A percentile compares a stretch with the other conserved stretches of the same genome.
phyloP scores from a whole-genome alignment of 2,888 invertebrate genomes.

The Thyatira batis region DNA sequence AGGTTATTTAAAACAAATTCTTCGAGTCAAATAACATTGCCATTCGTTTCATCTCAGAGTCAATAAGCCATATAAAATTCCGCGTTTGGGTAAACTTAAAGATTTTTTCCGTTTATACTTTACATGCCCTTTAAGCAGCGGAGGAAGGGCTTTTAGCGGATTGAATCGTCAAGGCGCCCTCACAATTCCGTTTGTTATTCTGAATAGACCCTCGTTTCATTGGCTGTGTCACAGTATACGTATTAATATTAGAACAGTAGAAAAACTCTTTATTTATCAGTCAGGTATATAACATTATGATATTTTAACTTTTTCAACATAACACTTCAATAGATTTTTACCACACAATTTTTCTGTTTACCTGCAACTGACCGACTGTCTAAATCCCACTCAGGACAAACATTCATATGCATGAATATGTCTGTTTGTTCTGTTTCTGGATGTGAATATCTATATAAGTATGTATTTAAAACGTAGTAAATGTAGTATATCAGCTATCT shows the following conservation, averaged over 20 bases:
- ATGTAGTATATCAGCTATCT: no score
- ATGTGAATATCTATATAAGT: no score
- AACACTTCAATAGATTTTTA: no score
- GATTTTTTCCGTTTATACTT: constrained; percentile 30
- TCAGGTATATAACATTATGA: no score
- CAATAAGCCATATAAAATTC: constrained; percentile 3
- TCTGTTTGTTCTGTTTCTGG: no score
- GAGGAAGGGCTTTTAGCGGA: constrained; percentile 51
- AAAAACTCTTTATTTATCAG: background rate
- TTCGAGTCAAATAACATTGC: background rate
- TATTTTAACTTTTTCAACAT: no score
- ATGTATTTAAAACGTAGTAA: no score
- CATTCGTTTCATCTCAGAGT: constrained; percentile 10
- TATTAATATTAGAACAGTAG: background rate
- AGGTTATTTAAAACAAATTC: background rate
- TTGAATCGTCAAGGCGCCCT: constrained; percentile 51
- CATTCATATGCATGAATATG: no score
- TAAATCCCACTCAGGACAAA: no score
- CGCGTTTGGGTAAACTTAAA: constrained; percentile 12
- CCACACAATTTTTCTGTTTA: no score
- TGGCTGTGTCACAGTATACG: constrained; percentile 10
- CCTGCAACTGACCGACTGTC: no score
- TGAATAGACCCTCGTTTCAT: constrained; percentile 28
- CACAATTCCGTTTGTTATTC: constrained; percentile 33
- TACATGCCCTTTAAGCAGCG: constrained; percentile 28